Conservation (phyloP, 2,888 invertebrate species). For the Odontothrips loti region DNA sequence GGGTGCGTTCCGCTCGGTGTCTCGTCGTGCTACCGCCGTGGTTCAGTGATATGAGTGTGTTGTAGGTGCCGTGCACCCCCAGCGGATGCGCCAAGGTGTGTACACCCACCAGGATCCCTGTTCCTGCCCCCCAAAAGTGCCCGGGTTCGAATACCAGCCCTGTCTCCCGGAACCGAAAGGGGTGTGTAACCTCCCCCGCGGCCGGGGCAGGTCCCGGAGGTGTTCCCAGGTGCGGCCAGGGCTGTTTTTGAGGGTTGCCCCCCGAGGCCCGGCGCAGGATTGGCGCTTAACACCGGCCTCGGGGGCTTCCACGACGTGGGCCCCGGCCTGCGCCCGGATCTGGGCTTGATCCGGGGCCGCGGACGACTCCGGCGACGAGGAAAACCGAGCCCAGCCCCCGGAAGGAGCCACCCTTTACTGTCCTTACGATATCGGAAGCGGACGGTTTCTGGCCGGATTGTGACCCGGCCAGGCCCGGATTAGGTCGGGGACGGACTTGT, state of each 20-base stretch:
- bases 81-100: not conserved
- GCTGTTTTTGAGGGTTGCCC: not conserved
- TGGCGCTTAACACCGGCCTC: not conserved
- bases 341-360: not conserved
- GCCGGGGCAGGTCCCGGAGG: not conserved
- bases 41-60: slow-evolving; percentile 8
- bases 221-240: not conserved
- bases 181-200: slow-evolving; percentile 9
- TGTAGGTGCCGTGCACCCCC: not conserved
- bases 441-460: not conserved
- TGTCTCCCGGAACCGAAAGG: not conserved
- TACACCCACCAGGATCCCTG: not conserved
- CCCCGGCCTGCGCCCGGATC: not conserved
- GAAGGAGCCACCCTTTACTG: not conserved
- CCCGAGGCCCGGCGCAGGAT: not conserved
- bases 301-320: not conserved
- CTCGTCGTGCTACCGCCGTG: not conserved
- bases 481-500: not conserved
- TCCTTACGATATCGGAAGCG: not conserved
- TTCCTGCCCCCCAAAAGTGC: not conserved
- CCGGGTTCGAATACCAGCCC: not conserved
- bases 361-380: not conserved
- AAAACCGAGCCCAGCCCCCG: not conserved
- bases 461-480: not conserved
- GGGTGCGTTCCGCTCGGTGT: slow-evolving; percentile 4